phyloP scores from a whole-genome alignment of 2,113 vertebrate species.

The Anoplopoma fimbria region DNA sequence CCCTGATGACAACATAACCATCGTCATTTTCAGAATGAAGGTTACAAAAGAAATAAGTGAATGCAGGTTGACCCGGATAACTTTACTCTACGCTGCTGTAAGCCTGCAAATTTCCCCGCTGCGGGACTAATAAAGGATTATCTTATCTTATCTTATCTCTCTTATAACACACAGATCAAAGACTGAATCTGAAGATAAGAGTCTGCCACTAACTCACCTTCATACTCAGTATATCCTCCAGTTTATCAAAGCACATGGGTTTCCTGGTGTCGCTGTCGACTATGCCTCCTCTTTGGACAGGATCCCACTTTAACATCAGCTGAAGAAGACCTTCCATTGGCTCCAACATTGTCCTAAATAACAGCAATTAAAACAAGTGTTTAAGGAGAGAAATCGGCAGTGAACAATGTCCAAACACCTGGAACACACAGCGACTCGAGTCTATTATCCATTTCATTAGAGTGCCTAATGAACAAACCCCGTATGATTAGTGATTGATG shows the following conservation, averaged over 20 bases:
- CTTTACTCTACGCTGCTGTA: too few species aligned
- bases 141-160: too few species aligned
- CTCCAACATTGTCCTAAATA: conserved; percentile 89
- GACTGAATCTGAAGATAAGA: too few species aligned
- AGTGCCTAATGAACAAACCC: not conserved
- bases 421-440: not conserved
- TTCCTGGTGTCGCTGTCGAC: conserved; percentile 79
- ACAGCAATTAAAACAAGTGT: not conserved
- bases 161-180: too few species aligned
- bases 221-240: conserved; percentile 92
- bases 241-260: conserved; percentile 88
- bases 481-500: not conserved
- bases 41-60: too few species aligned
- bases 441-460: not conserved
- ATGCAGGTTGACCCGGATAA: not conserved
- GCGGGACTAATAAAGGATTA: too few species aligned
- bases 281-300: conserved; percentile 89
- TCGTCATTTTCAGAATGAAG: too few species aligned
- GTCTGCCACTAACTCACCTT: too few species aligned
- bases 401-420: not conserved
- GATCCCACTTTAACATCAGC: conserved; percentile 95
- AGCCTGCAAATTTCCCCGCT: too few species aligned
- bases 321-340: conserved; percentile 91
- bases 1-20: too few species aligned
- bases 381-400: not conserved